Conservation (phyloP, 2,797 vertebrate genomes). For the Thunnus albacares region DNA sequence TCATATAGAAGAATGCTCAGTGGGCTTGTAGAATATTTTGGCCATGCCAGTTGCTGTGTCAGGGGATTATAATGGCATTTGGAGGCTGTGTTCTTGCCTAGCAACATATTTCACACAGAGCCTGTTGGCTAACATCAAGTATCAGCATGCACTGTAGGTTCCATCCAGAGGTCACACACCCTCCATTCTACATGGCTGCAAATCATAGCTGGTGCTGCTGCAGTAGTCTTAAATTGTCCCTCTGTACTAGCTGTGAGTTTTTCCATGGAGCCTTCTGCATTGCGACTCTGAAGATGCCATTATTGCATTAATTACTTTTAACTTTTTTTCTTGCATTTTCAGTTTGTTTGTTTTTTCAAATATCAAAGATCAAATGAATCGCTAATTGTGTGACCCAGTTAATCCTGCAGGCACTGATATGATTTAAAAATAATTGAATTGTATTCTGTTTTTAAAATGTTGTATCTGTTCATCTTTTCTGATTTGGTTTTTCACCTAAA, state of each 20-base stretch:
- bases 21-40: constrained; percentile 71
- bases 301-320: constrained; percentile 25
- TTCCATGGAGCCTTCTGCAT: constrained; percentile 34
- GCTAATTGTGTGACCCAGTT: background rate
- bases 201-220: constrained; percentile 75
- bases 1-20: constrained; percentile 61
- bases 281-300: constrained; percentile 9
- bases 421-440: background rate
- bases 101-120: constrained; percentile 81
- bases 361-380: constrained; percentile 1
- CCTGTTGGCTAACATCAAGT: constrained; percentile 84
- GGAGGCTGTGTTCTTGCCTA: constrained; percentile 79
- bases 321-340: background rate
- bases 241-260: constrained; percentile 36
- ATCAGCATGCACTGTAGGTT: constrained; percentile 83
- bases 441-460: background rate
- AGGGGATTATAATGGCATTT: constrained; percentile 84
- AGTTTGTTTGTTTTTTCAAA: background rate
- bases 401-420: background rate
- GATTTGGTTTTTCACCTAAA: background rate
- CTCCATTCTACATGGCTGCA: constrained; percentile 74
- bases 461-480: background rate
- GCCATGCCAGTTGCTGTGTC: constrained; percentile 83
- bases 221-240: constrained; percentile 66
- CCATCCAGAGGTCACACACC: constrained; percentile 81